These are phyloP conservation scores for Artibeus lituratus DNA, from an alignment of 2,797 vertebrate species.

Conservation along the genomic window DNA sequence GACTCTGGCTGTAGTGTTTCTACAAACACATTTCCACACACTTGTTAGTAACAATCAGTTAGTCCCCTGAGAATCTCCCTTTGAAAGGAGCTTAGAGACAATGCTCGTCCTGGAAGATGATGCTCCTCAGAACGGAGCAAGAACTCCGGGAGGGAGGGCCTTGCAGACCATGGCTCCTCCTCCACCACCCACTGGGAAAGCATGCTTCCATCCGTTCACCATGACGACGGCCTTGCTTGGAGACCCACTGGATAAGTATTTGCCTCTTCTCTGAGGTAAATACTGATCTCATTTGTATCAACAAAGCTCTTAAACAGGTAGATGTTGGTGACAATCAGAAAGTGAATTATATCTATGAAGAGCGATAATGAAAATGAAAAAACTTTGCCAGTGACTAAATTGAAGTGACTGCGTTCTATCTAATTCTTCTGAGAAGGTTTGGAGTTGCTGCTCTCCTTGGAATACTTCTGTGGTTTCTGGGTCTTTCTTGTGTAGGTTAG, in stretches of 20 bases:
- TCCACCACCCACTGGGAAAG: background rate
- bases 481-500: background rate
- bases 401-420: background rate
- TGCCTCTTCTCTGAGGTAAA: background rate
- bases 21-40: background rate
- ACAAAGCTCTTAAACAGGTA: background rate
- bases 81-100: background rate
- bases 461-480: background rate
- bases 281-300: background rate
- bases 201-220: background rate
- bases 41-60: background rate
- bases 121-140: background rate
- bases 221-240: background rate
- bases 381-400: background rate
- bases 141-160: background rate
- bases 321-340: background rate
- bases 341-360: background rate
- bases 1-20: background rate
- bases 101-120: background rate
- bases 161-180: background rate
- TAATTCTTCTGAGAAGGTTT: background rate
- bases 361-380: background rate
- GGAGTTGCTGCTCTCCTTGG: background rate
- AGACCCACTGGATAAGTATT: background rate
- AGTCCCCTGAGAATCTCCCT: background rate